Percentiles rank a stretch among this genome's conserved stretches.
These are phyloP conservation scores for Drosophila vallismaia DNA, from an alignment of 2,888 invertebrate species.

Conservation along the genomic window DNA sequence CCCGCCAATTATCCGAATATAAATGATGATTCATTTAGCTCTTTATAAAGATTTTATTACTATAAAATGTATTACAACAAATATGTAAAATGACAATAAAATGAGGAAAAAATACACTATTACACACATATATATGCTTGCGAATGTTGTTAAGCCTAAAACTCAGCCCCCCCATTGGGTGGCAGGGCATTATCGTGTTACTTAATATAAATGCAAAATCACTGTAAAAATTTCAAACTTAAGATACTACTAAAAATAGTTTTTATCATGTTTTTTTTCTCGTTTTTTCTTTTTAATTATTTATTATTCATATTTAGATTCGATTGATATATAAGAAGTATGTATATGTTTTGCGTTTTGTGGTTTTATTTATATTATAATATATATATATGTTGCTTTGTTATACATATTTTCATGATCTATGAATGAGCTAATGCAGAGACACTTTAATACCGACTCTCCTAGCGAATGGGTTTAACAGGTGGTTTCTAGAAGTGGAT, in stretches of 20 bases:
- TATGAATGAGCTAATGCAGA: slow-evolving; percentile 40
- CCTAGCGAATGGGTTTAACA: slow-evolving; percentile 69
- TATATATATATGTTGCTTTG: slow-evolving; percentile 29
- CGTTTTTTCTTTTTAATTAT: slow-evolving; percentile 31
- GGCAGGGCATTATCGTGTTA: slow-evolving; percentile 50
- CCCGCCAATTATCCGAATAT: slow-evolving; percentile 1
- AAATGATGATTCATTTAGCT: slow-evolving; percentile 24
- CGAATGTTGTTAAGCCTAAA: slow-evolving; percentile 63
- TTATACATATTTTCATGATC: slow-evolving; percentile 35
- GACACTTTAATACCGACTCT: slow-evolving; percentile 48
- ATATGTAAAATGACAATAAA: slow-evolving; percentile 65
- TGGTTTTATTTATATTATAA: slow-evolving; percentile 33
- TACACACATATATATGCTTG: slow-evolving; percentile 58
- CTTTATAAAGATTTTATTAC: slow-evolving; percentile 64
- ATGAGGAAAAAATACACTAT: slow-evolving; percentile 64
- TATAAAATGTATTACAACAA: slow-evolving; percentile 61
- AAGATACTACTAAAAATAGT: slow-evolving; percentile 55
- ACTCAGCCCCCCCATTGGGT: slow-evolving; percentile 54
- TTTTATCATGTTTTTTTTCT: slow-evolving; percentile 19
- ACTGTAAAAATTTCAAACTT: slow-evolving; percentile 63
- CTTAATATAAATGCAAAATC: slow-evolving; percentile 68
- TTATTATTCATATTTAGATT: slow-evolving; percentile 59
- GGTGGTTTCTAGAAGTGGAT: slow-evolving; percentile 83
- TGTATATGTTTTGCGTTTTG: slow-evolving; percentile 43
- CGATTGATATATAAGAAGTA: slow-evolving; percentile 53